Percentiles rank a stretch among this genome's conserved stretches.
Conservation (phyloP, 1,140 invertebrate genomes). For the Drosophila subobscura region DNA sequence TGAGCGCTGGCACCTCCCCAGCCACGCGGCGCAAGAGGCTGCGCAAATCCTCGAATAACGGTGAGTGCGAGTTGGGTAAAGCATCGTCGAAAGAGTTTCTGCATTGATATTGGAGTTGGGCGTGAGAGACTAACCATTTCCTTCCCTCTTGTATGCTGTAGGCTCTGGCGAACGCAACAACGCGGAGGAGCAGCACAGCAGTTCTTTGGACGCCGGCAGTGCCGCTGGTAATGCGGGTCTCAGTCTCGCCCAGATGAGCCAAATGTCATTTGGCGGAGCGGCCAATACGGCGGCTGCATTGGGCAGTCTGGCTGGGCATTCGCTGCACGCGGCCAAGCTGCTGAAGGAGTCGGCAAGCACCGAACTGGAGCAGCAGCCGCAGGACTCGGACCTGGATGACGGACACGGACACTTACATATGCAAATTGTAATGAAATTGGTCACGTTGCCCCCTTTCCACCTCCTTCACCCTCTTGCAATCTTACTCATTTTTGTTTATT, state of each 20-base stretch:
- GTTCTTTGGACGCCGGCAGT: constrained; percentile 70
- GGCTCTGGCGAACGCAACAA: constrained; percentile 86
- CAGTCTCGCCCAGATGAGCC: constrained; percentile 79
- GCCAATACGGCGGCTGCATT: constrained; percentile 48
- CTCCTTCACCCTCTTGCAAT: constrained; percentile 1
- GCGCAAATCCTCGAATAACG: constrained; percentile 87
- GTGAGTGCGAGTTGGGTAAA: constrained; percentile 76
- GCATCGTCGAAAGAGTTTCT: constrained; percentile 52
- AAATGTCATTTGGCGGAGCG: constrained; percentile 75
- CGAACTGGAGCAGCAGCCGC: constrained; percentile 76
- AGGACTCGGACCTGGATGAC: constrained; percentile 81
- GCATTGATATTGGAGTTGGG: background rate
- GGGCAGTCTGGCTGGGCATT: constrained; percentile 63
- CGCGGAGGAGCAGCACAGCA: constrained; percentile 84
- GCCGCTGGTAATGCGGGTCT: constrained; percentile 66
- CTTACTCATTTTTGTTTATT: constrained; percentile 39
- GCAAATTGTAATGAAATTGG: constrained; percentile 84
- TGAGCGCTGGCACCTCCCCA: constrained; percentile 78
- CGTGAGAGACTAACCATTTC: constrained; percentile 3
- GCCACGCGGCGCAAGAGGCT: constrained; percentile 86
- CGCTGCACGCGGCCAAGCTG: constrained; percentile 77
- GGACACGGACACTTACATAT: constrained; percentile 80
- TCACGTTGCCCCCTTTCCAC: constrained; percentile 55
- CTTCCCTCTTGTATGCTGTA: background rate
- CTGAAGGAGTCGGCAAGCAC: constrained; percentile 73